These are phyloP conservation scores for Polyommatus iphigenia DNA, from an alignment of 2,888 invertebrate species.

Conservation along the genomic window DNA sequence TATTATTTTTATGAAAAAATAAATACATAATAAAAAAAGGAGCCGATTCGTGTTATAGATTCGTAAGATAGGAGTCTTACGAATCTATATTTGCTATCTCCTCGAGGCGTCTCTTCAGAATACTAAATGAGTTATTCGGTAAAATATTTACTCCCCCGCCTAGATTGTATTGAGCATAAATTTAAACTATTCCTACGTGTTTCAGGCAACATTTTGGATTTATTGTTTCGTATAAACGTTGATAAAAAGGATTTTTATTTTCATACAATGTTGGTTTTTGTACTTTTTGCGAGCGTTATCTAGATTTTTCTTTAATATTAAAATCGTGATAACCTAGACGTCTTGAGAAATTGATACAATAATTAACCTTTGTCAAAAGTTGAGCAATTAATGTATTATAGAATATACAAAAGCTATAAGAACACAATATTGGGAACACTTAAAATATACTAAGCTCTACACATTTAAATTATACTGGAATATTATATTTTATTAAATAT, in stretches of 20 bases:
- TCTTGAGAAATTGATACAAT: background rate
- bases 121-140: constrained; percentile 27
- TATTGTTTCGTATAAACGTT: background rate
- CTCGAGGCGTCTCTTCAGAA: constrained; percentile 11
- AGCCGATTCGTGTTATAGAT: constrained; percentile 13
- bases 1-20: background rate
- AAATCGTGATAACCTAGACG: background rate
- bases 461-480: background rate
- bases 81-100: constrained; percentile 9
- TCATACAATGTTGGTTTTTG: background rate
- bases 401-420: background rate
- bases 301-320: background rate
- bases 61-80: too few relatives aligned
- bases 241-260: background rate
- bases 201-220: background rate
- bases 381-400: background rate
- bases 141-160: constrained; percentile 18
- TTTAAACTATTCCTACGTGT: constrained; percentile 1
- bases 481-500: background rate
- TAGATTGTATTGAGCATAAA: constrained; percentile 2
- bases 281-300: background rate
- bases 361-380: background rate
- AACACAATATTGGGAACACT: background rate
- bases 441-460: background rate
- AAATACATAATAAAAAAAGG: background rate